Conservation (phyloP, 2,888 invertebrate species). For the Agrenia bidenticulata region DNA sequence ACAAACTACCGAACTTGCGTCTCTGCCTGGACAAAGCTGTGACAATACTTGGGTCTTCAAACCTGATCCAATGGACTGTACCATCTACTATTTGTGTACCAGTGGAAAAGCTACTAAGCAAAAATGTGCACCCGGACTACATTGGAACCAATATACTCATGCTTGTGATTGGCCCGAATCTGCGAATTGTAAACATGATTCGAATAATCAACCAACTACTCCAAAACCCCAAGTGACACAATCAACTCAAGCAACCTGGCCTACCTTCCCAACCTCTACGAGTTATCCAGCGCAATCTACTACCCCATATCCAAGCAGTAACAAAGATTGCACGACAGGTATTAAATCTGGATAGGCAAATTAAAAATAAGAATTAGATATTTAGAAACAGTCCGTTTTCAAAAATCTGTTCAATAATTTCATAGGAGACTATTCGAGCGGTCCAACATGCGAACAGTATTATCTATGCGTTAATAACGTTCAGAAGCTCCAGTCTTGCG, state of each 20-base stretch:
- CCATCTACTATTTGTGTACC: conserved; percentile 26
- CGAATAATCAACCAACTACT: background rate
- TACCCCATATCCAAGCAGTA: background rate
- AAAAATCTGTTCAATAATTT: too few species aligned
- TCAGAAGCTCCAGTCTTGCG: conserved; percentile 62
- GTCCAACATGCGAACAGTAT: conserved; percentile 69
- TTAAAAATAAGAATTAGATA: too few species aligned
- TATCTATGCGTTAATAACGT: conserved; percentile 75
- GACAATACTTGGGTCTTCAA: conserved; percentile 25
- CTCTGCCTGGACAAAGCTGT: conserved; percentile 19
- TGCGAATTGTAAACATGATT: background rate
- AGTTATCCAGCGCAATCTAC: background rate
- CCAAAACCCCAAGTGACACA: conserved; percentile 13
- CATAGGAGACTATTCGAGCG: conserved; percentile 73
- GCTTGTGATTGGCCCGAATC: conserved; percentile 27
- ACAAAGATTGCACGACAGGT: background rate
- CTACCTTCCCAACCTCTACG: background rate
- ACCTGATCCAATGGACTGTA: conserved; percentile 28
- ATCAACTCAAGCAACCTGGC: background rate
- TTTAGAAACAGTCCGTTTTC: too few species aligned
- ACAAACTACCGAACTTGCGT: conserved; percentile 1
- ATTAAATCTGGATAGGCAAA: background rate
- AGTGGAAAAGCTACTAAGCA: conserved; percentile 14
- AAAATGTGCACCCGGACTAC: conserved; percentile 28
- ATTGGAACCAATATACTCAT: conserved; percentile 24